Base-by-base conservation (phyloP, 2,797 vertebrate genomes). In the Lagothrix lagotricha region DNA sequence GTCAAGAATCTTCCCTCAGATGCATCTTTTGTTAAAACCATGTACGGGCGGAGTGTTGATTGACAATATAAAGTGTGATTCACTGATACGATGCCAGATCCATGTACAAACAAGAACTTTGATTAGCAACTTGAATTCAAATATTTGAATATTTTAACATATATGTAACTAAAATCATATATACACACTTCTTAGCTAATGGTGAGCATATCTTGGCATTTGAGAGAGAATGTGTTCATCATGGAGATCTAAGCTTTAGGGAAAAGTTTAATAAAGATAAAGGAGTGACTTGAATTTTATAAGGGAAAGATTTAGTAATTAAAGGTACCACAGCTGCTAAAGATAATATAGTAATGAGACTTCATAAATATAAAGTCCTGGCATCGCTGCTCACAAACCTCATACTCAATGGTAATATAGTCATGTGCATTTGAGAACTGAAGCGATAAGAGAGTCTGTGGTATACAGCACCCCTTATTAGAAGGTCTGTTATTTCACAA, bases 1-100 rank as follows among this genome's bases (percentile, higher is more conserved):
- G 19, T 98, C 98, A 98, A 97, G 97, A 94, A 79, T 89, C 97
- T 98, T 98, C 82, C 94, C 97, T 96, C 97, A 97, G 93, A 98
- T 96, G 54, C 93, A 96, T 94, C 88, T 98, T 96, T 97, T 97
- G 92, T 98, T 98, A 98, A 95, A 97, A 87, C 94, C 95, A 97
- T 97, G 88, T 93, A 86, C 95, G 88, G 97, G 87, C 88, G 97
- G 95, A 87, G 54, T 98, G 88, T 94, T 98, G 98, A 98, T 77
- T 98, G 98, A 96, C 97, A 98, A 90, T 73, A 95, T 96, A 98
- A 98, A 97, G 98, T 96, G 57, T 97, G 93, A 96, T 48, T 97
- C 95, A 97, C n/a, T 20, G 10, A 96, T 97, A 97, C 91, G 97
- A 96, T 96, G 82, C 81, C 97, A 98, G 93, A 97, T 97, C 75